Base-by-base conservation (phyloP, 2,888 invertebrate species). In the Macrophya annulata region DNA sequence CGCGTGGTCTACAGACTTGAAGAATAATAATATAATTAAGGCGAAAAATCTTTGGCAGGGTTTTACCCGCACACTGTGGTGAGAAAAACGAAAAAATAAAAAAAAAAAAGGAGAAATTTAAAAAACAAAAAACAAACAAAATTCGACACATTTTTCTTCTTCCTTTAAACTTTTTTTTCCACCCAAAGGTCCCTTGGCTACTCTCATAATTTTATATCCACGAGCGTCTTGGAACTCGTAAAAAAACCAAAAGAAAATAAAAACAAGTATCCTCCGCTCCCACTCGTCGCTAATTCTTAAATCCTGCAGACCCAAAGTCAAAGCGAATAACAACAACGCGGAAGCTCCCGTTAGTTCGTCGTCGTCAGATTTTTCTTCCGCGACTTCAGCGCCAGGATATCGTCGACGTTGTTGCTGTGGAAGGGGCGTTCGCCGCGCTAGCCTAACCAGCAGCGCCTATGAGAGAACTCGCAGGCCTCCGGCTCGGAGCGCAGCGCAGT, bases 321-420 rank as follows among this genome's bases (percentile, higher is more conserved):
- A 12, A 31, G 31, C 62, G 43, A 81, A 40, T 10, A 40, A 65
- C 65, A 40, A 65, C 65, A 83, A 83, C 83, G 83, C 83, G 83
- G 83, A 83, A 83, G 83, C 68, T 48, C 48, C 68, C 48, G 40
- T 40, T 59, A 37, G 6, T 45, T 55, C 48, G 74, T 25, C 25
- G 45, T 25, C 85, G 86, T 85, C 31, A 3, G 40, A n/a, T 55
- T n/a, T 43, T 59, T 31, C 74, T 87, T 43, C 86, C 86, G 45
- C 85, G 88, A n/a, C 88, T 88, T 17, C 85, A 86, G 83, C 68
- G 85, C 59, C 68, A 71, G 71, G 83, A 88, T 31, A 88, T 87
- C 51, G 89, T 89, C 15, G 89, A 90, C 86, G 86, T 89, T 90
- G 25, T 87, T 90, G 43, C 90, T 89, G 10, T 79, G 89, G n/a